Conservation (phyloP, 2,797 vertebrate species). For the Astyanax mexicanus region DNA sequence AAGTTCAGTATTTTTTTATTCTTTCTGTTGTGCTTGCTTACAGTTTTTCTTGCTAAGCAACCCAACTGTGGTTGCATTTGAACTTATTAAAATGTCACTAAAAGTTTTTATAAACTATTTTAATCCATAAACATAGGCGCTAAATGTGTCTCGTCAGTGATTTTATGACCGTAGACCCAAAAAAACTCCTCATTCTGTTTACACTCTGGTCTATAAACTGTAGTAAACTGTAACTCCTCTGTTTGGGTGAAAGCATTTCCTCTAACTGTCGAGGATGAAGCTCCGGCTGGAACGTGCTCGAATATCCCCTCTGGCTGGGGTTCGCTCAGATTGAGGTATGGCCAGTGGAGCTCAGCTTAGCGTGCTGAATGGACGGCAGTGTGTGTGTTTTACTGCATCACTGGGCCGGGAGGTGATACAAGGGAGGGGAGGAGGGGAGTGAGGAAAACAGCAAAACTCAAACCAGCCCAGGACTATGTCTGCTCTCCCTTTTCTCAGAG, state of each 20-base stretch:
- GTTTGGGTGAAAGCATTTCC: conserved; percentile 32
- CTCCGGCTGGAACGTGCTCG: conserved; percentile 22
- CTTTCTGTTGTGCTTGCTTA: no score
- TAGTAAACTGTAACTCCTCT: conserved; percentile 22
- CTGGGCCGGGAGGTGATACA: conserved; percentile 27
- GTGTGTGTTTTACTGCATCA: conserved; percentile 48
- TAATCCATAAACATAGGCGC: neutral
- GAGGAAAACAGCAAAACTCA: conserved; percentile 44
- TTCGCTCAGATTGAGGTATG: conserved; percentile 35
- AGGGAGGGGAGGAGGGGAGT: neutral
- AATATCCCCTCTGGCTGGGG: conserved; percentile 11
- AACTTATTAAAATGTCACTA: no score
- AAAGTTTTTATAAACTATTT: neutral
- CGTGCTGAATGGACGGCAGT: conserved; percentile 44
- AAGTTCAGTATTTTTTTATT: no score
- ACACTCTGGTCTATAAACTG: neutral
- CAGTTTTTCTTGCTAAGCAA: no score
- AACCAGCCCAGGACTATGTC: conserved; percentile 58
- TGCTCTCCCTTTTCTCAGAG: conserved; percentile 52
- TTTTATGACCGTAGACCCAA: neutral
- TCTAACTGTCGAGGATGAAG: conserved; percentile 9
- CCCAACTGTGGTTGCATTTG: no score
- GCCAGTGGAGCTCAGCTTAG: conserved; percentile 10
- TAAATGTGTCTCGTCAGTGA: neutral
- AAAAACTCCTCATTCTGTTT: neutral